These are phyloP conservation scores for Thripadectes ignobilis DNA, from an alignment of 2,797 vertebrate genomes.

Conservation along the genomic window DNA sequence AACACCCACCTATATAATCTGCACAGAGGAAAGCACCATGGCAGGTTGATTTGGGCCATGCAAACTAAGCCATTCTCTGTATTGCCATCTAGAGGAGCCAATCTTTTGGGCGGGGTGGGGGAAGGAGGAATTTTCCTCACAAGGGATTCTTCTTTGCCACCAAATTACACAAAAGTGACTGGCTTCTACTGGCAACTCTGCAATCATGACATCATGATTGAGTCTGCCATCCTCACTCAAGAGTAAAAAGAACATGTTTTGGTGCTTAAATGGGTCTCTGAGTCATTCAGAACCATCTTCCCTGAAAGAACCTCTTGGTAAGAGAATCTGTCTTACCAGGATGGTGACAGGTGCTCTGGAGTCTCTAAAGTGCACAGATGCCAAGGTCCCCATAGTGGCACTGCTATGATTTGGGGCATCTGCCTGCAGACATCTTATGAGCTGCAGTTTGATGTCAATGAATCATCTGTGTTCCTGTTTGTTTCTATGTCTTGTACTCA, in stretches of 20 bases:
- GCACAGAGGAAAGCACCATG: neutral
- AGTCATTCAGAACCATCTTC: neutral
- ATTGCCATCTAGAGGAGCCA: neutral
- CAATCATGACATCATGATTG: rapidly evolving
- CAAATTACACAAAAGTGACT: neutral
- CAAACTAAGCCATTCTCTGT: neutral
- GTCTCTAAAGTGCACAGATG: neutral
- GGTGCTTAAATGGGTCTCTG: neutral
- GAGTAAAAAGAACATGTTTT: neutral
- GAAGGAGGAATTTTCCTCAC: neutral
- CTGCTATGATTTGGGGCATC: neutral
- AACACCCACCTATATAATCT: neutral
- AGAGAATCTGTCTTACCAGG: neutral
- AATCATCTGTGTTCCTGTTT: neutral
- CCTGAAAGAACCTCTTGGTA: neutral
- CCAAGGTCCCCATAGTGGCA: neutral
- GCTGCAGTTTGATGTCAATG: neutral
- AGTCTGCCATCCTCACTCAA: neutral
- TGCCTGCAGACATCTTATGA: neutral
- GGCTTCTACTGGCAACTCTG: neutral
- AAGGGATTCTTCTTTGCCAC: neutral
- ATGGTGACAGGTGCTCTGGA: neutral
- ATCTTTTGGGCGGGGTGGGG: neutral
- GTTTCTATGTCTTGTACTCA: neutral
- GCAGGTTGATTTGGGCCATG: neutral